Conservation (phyloP, 2,113 vertebrate genomes). For the Lepidothrix coronata region DNA sequence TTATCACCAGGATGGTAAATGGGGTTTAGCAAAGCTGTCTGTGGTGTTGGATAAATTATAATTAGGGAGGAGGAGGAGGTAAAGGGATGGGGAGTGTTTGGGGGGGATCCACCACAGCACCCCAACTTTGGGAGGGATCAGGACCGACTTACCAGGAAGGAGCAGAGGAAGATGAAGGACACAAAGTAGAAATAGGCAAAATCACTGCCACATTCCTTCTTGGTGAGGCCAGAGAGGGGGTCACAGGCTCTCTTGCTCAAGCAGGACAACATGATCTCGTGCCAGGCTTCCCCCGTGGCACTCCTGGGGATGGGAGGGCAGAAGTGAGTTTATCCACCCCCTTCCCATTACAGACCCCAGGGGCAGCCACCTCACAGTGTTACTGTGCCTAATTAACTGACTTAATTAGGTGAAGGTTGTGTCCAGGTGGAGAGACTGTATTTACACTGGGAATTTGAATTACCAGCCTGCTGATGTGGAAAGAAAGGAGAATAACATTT, state of each 20-base stretch:
- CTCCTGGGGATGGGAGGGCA: conserved; percentile 76
- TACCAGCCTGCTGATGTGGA: neutral
- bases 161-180: conserved; percentile 97
- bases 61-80: neutral
- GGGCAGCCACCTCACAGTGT: neutral
- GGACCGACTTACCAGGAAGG: conserved; percentile 88
- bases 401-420: neutral
- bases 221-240: conserved; percentile 70
- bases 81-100: neutral
- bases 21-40: neutral
- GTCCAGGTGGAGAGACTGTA: neutral
- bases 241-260: conserved; percentile 86
- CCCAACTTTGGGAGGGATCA: too few relatives aligned
- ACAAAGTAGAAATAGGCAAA: conserved; percentile 98
- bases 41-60: neutral
- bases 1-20: neutral
- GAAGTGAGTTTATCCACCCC: neutral
- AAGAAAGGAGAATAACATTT: neutral
- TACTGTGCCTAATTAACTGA: neutral
- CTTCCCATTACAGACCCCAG: fast-evolving
- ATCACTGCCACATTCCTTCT: conserved; percentile 90
- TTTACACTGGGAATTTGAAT: neutral
- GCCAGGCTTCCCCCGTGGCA: conserved; percentile 94
- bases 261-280: conserved; percentile 95
- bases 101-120: neutral